Conservation (phyloP, 2,888 invertebrate species). For the Pyralis farinalis region DNA sequence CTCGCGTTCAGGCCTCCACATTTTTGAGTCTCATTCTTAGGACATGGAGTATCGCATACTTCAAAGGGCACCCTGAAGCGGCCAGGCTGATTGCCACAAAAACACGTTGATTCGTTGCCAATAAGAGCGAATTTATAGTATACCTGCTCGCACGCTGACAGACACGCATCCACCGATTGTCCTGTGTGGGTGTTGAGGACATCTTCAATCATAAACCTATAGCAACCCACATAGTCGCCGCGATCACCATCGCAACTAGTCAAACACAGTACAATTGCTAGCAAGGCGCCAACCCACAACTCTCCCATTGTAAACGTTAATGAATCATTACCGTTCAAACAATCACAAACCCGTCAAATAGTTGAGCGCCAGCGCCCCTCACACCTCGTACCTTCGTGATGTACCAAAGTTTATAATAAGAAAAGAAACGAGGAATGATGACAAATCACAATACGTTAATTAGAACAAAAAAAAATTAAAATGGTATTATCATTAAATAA, state of each 20-base stretch:
- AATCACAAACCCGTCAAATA: slow-evolving; percentile 16
- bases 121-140: slow-evolving; percentile 70
- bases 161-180: slow-evolving; percentile 67
- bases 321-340: slow-evolving; percentile 15
- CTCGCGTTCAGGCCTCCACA: slow-evolving; percentile 86
- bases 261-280: slow-evolving; percentile 30
- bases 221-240: slow-evolving; percentile 70
- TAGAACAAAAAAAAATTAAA: too few relatives aligned
- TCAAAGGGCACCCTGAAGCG: slow-evolving; percentile 60
- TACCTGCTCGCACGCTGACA: slow-evolving; percentile 68
- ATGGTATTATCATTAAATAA: too few relatives aligned
- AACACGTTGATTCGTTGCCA: slow-evolving; percentile 66
- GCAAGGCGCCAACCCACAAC: slow-evolving; percentile 28
- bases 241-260: slow-evolving; percentile 42
- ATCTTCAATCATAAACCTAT: slow-evolving; percentile 48
- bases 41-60: slow-evolving; percentile 81
- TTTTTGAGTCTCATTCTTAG: slow-evolving; percentile 79
- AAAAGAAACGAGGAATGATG: too few relatives aligned
- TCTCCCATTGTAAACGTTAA: slow-evolving; percentile 50
- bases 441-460: too few relatives aligned
- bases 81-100: slow-evolving; percentile 65
- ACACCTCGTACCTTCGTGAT: too few relatives aligned
- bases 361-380: too few relatives aligned
- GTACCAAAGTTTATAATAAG: too few relatives aligned
- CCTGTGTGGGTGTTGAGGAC: slow-evolving; percentile 68